phyloP scores from a whole-genome alignment of 35 echinoderm and acorn worm species.

The Heliocidaris erythrogramma region DNA sequence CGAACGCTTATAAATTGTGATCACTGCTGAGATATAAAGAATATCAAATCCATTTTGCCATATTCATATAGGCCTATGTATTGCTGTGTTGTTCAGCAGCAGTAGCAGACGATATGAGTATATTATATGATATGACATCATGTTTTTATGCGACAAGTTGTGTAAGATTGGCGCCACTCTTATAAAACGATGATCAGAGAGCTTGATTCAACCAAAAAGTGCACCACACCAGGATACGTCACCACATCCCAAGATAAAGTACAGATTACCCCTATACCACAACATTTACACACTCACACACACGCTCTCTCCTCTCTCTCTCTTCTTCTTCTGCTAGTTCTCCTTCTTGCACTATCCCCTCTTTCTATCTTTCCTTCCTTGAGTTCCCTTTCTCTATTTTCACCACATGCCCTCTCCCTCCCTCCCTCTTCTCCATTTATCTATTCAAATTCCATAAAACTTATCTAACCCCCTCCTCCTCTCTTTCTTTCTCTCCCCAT shows the following conservation, averaged over 20 bases:
- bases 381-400: too few relatives aligned
- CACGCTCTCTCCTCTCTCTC: too few relatives aligned
- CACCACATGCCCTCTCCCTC: not conserved
- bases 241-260: not conserved
- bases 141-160: not conserved
- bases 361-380: too few relatives aligned
- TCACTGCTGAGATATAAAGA: not conserved
- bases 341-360: too few relatives aligned
- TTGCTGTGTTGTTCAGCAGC: not conserved
- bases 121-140: not conserved
- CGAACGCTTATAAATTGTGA: not conserved
- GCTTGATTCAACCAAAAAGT: not conserved
- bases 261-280: not conserved
- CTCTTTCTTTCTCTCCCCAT: not conserved
- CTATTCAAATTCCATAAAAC: not conserved
- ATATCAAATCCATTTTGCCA: not conserved
- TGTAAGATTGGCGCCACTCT: not conserved
- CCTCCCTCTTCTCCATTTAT: not conserved
- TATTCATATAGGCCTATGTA: not conserved
- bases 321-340: too few relatives aligned
- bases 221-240: not conserved
- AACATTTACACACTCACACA: too few relatives aligned
- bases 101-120: not conserved
- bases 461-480: not conserved
- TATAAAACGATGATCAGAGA: conserved; percentile 5